phyloP scores from a whole-genome alignment of 2,888 invertebrate genomes.

The Azorinus chamasolen region DNA sequence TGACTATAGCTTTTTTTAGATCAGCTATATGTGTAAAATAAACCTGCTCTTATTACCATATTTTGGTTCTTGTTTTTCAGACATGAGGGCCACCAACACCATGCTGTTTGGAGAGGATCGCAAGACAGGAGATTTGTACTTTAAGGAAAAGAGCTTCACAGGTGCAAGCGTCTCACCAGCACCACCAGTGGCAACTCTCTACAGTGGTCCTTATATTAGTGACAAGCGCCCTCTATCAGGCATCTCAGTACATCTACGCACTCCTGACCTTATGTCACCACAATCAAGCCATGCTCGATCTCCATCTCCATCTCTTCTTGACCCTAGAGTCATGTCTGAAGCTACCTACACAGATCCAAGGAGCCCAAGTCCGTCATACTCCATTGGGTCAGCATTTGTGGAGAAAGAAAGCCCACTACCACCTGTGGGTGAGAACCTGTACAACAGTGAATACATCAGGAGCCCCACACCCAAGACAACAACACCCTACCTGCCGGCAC shows the following conservation, averaged over 20 bases:
- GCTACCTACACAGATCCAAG: constrained; percentile 6
- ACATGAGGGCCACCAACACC: no score
- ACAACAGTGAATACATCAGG: constrained; percentile 27
- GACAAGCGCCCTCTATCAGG: constrained; percentile 5
- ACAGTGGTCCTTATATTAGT: no score
- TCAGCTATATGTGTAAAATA: no score
- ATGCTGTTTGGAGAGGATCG: no score
- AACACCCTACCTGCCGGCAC: constrained; percentile 19
- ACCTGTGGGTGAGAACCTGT: constrained; percentile 30
- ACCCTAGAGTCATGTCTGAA: neutral
- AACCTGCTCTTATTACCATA: no score
- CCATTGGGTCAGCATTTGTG: neutral
- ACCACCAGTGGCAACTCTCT: no score
- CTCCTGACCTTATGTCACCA: constrained; percentile 16
- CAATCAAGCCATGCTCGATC: neutral
- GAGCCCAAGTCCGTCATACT: constrained; percentile 1
- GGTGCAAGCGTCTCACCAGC: no score
- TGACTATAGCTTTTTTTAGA: no score
- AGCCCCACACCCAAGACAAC: constrained; percentile 18
- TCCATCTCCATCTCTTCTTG: neutral
- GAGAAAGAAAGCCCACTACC: constrained; percentile 34
- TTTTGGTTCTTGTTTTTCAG: no score
- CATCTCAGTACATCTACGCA: constrained; percentile 24
- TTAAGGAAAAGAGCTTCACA: no score
- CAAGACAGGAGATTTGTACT: no score